Evolutionary conservation across 1,140 invertebrate genomes (phyloP).

Genomic region (Agrypnia vestita): DNA sequence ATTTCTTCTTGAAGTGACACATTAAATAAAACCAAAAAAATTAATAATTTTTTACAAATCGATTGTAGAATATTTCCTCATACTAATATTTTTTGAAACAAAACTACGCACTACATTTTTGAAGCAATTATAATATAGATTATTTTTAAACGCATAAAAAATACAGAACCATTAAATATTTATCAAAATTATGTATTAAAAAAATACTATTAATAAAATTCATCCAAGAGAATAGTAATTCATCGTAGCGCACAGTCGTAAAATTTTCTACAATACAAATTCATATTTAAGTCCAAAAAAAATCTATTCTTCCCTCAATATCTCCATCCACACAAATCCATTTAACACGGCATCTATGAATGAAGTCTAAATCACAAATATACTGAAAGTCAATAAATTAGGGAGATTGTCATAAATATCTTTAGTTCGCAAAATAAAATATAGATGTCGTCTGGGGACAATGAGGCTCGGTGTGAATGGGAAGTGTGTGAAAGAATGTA

Average conservation of each 20-base stretch:
- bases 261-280: slow-evolving; percentile 28
- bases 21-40: no score
- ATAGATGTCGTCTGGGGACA: slow-evolving; percentile 28
- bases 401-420: slow-evolving; percentile 11
- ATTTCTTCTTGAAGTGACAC: no score
- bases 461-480: slow-evolving; percentile 8
- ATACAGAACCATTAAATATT: no score
- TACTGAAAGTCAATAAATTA: slow-evolving; percentile 56
- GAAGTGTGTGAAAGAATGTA: slow-evolving; percentile 6
- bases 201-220: slow-evolving; percentile 5
- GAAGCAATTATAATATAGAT: no score
- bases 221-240: background rate
- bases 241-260: slow-evolving; percentile 10
- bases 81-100: no score
- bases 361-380: slow-evolving; percentile 44
- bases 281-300: slow-evolving; percentile 22
- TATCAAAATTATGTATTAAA: no score
- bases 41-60: no score
- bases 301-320: background rate
- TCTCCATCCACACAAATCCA: background rate
- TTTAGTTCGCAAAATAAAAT: slow-evolving; percentile 40
- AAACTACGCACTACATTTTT: no score
- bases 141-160: no score
- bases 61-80: no score
- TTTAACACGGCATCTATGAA: slow-evolving; percentile 53